phyloP scores from a whole-genome alignment of 2,797 vertebrate species.

The Sorex maritimensis region DNA sequence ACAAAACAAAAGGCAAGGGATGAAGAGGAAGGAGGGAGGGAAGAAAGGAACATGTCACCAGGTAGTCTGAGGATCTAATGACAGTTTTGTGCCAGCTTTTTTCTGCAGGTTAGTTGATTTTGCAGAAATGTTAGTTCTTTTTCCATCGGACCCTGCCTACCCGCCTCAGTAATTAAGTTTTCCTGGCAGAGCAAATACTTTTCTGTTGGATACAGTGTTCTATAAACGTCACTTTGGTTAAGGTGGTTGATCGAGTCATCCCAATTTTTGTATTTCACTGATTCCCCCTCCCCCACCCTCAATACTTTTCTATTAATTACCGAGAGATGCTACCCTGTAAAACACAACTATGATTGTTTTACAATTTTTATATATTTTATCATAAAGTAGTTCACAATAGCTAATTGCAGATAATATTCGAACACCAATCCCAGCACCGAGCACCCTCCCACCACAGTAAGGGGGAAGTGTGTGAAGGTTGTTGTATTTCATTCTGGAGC shows the following conservation, averaged over 20 bases:
- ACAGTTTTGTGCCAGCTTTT: conserved; percentile 8
- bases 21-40: too few relatives aligned
- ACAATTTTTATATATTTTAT: too few relatives aligned
- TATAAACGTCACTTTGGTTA: not conserved
- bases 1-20: too few relatives aligned
- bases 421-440: too few relatives aligned
- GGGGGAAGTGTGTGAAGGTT: too few relatives aligned
- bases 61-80: conserved; percentile 38
- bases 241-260: not conserved
- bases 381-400: too few relatives aligned
- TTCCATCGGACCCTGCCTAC: not conserved
- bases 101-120: not conserved
- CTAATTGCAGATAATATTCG: too few relatives aligned
- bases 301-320: not conserved
- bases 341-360: not conserved
- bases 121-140: conserved; percentile 6
- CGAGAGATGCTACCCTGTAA: not conserved
- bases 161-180: conserved; percentile 14
- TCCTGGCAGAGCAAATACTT: conserved; percentile 14
- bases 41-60: not conserved
- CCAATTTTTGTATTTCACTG: conserved; percentile 24
- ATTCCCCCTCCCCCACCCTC: not conserved
- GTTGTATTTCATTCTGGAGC: too few relatives aligned
- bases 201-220: not conserved
- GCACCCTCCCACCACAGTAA: too few relatives aligned